These are phyloP conservation scores for Tribolium madens DNA, from an alignment of 1,140 invertebrate species.

Conservation along the genomic window DNA sequence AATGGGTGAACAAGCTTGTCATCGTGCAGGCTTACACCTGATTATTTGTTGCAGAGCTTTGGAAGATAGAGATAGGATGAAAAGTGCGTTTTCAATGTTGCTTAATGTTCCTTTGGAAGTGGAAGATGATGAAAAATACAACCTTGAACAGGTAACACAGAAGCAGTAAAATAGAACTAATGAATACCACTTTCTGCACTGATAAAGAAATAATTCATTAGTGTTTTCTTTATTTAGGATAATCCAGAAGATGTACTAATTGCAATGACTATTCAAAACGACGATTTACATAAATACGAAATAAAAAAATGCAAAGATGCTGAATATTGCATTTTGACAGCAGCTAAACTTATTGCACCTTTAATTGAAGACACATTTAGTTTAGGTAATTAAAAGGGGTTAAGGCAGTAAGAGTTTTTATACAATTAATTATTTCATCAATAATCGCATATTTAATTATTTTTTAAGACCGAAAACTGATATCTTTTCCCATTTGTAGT, in stretches of 20 bases:
- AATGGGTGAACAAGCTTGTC: conserved; percentile 94
- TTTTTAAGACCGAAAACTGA: no score
- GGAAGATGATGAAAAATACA: conserved; percentile 87
- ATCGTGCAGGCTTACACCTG: conserved; percentile 85
- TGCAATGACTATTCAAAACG: conserved; percentile 83
- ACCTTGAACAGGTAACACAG: conserved; percentile 61
- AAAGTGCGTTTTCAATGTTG: conserved; percentile 90
- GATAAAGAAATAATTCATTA: background rate
- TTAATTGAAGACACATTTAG: conserved; percentile 85
- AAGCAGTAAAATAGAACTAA: no score
- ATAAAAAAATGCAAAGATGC: conserved; percentile 81
- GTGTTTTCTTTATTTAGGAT: conserved; percentile 68
- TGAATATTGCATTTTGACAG: conserved; percentile 87
- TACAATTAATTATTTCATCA: no score
- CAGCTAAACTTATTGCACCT: conserved; percentile 93
- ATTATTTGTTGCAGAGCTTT: conserved; percentile 94
- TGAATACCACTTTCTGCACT: background rate
- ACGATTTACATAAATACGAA: conserved; percentile 83
- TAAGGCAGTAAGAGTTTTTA: no score
- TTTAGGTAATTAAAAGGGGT: conserved; percentile 68
- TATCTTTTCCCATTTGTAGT: no score
- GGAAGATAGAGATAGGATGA: conserved; percentile 94
- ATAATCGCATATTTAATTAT: no score
- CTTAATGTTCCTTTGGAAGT: conserved; percentile 88
- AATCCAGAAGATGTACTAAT: conserved; percentile 79